Percentiles rank a stretch among this genome's conserved stretches.
phyloP scores from a whole-genome alignment of 2,888 invertebrate species.

The Seladonia tumulorum region DNA sequence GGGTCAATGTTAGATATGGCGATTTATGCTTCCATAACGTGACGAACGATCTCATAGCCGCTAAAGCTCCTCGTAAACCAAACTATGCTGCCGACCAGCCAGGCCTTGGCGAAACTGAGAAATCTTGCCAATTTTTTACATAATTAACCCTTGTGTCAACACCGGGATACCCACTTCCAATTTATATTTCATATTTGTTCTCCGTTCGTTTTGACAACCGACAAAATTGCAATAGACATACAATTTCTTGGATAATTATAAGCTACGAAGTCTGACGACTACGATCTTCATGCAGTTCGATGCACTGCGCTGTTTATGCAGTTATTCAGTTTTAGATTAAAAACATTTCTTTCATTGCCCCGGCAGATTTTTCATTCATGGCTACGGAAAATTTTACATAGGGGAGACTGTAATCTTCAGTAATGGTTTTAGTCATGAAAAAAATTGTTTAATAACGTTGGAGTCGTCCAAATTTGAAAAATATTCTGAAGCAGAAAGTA shows the following conservation, averaged over 20 bases:
- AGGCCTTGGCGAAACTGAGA: background rate
- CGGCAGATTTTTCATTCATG: no score
- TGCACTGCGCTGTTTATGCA: no score
- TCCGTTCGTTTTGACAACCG: background rate
- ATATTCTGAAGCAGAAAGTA: background rate
- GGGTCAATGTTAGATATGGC: slow-evolving; percentile 16
- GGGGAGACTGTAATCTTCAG: background rate
- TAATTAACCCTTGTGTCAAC: background rate
- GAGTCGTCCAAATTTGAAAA: background rate
- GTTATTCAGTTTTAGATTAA: no score
- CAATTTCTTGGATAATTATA: no score
- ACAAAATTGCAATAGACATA: background rate
- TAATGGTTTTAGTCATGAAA: background rate
- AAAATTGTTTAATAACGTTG: background rate
- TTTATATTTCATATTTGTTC: background rate
- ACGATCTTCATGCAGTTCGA: no score
- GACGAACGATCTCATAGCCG: background rate
- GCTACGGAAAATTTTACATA: no score
- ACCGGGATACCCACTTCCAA: background rate
- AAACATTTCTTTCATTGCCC: no score
- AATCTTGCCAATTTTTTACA: background rate
- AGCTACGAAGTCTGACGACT: no score
- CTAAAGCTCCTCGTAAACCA: background rate
- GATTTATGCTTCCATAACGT: background rate
- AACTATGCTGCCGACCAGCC: background rate